phyloP scores from a whole-genome alignment of 2,888 invertebrate species.

The Junonia oenone region DNA sequence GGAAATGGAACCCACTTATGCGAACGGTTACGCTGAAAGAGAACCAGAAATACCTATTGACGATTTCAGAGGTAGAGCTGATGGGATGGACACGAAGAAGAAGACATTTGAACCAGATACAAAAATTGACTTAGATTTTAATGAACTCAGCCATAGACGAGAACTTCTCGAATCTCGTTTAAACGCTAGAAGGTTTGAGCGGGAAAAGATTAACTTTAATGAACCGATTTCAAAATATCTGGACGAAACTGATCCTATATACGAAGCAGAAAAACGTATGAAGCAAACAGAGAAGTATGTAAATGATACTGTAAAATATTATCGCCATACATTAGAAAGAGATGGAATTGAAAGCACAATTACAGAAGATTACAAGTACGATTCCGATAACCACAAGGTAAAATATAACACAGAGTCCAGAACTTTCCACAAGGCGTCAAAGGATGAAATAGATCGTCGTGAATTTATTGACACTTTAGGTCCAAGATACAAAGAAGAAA shows the following conservation, averaged over 20 bases:
- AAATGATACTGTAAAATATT: constrained; percentile 78
- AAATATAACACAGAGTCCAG: constrained; percentile 68
- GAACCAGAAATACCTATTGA: constrained; percentile 57
- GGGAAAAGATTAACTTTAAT: constrained; percentile 53
- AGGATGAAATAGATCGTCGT: constrained; percentile 59
- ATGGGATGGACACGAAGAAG: constrained; percentile 83
- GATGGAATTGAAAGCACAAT: constrained; percentile 77
- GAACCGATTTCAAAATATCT: constrained; percentile 65
- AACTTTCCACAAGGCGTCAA: constrained; percentile 54
- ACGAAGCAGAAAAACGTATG: constrained; percentile 69
- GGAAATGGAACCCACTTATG: constrained; percentile 72
- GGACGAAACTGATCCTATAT: constrained; percentile 68
- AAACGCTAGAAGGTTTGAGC: constrained; percentile 78
- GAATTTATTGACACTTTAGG: constrained; percentile 58
- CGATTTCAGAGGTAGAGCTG: constrained; percentile 79
- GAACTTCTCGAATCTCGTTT: constrained; percentile 88
- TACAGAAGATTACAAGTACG: constrained; percentile 73
- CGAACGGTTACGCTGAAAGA: constrained; percentile 56
- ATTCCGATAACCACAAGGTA: constrained; percentile 63
- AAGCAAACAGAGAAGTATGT: constrained; percentile 78
- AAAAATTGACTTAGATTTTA: constrained; percentile 66
- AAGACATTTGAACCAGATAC: constrained; percentile 65
- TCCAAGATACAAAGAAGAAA: constrained; percentile 50
- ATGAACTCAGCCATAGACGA: constrained; percentile 85
- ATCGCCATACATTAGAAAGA: constrained; percentile 76